Conservation (phyloP, 2,888 invertebrate genomes). For the Dynastes maya region DNA sequence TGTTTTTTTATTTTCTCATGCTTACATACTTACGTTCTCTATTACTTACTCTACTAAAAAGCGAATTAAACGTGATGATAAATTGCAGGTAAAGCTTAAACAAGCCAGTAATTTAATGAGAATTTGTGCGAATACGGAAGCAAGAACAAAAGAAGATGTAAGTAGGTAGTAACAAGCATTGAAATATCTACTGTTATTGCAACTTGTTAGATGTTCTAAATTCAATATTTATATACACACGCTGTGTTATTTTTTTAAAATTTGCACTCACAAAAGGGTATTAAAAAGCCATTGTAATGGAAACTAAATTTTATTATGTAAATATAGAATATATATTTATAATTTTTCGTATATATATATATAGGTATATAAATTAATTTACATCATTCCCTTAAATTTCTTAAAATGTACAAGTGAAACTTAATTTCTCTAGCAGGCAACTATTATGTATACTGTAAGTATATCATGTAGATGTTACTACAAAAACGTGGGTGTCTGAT, state of each 20-base stretch:
- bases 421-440: constrained; percentile 39
- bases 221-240: constrained; percentile 29
- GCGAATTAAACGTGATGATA: too few species aligned
- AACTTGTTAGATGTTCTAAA: not conserved
- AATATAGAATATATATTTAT: constrained; percentile 67
- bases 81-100: constrained; percentile 9
- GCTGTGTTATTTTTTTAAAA: not conserved
- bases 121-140: not conserved
- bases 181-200: not conserved
- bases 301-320: constrained; percentile 69
- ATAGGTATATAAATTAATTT: constrained; percentile 38
- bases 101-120: constrained; percentile 30
- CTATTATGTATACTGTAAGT: constrained; percentile 37
- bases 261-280: constrained; percentile 56
- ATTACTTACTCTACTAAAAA: too few species aligned
- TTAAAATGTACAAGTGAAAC: constrained; percentile 36
- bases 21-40: too few species aligned
- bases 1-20: too few species aligned
- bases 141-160: not conserved
- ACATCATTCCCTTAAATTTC: constrained; percentile 23
- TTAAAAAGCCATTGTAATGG: constrained; percentile 65
- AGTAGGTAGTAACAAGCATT: not conserved
- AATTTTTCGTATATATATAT: constrained; percentile 53
- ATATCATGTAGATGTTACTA: constrained; percentile 19
- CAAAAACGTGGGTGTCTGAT: constrained; percentile 11